Base-by-base conservation (phyloP, 2,888 invertebrate species). In the Acrobeloides nanus region DNA sequence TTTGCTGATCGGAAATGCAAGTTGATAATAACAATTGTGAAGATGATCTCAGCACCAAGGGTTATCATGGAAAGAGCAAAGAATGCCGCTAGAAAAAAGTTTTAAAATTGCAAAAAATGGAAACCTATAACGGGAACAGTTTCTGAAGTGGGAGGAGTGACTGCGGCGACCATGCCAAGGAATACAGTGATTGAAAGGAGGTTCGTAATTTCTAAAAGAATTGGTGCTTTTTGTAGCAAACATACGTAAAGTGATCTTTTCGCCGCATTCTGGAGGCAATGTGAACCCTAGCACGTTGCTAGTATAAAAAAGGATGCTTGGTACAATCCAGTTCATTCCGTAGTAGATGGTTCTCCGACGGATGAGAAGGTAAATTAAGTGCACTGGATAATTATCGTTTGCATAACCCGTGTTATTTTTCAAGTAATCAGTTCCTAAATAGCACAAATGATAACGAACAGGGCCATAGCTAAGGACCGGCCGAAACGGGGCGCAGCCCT, bases 271-370 rank as follows among this genome's bases (percentile, higher is more conserved):
- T 63, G 93, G 93, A 68, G 97, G 95, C 76, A 97, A 81, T 62
- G 93, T 90, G 81, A 97, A 97, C 68, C 93, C 90, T 68, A 97
- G 82, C 66, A 97, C 83, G 61, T 95, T 92, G 89, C 95, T 92
- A 68, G 93, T 90, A 67, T 95, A 90, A 75, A 97, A 95, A 76
- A 97, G 83, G 74, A 95, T 89, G 78, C 93, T 93, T 65, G 95
- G 95, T 75, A 95, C 89, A 78, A 97, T 95, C 76, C 97, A 84
- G 81, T 97, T 97, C 82, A 97, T 90, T 81, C 93, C 93, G 81
- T 95, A 95, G 82, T 93, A 95, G 67, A 95, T 84, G 55, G 92
- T 92, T 75, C 93, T 84, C 74, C 95, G 83, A 71, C 90, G 83
- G 77, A 95, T 89, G 77, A 87, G 86, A 74, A 95, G 87, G 74